Evolutionary conservation across 92 coral and sea anemone species (phyloP).

Genomic region (Zoanthus solanderi): DNA sequence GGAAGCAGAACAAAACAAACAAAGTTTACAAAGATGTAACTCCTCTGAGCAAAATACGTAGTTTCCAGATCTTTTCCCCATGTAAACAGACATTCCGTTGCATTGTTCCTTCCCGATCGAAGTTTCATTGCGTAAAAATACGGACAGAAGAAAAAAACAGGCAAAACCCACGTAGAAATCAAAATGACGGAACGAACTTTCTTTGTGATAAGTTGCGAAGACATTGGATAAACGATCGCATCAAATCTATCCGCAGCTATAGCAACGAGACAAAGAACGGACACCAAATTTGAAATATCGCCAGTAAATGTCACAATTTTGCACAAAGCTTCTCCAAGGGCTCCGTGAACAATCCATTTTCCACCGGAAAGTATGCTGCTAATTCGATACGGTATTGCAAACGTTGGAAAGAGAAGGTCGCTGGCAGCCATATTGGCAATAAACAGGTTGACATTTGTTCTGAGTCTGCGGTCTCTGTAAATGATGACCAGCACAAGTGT

Average conservation of each 20-base stretch:
- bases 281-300: constrained; percentile 33
- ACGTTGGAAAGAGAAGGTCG: constrained; percentile 28
- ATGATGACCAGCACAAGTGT: constrained; percentile 19
- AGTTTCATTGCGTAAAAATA: constrained; percentile 36
- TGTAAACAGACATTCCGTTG: constrained; percentile 13
- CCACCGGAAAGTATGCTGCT: neutral
- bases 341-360: constrained; percentile 27
- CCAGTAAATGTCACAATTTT: constrained; percentile 28
- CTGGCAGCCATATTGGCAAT: constrained; percentile 43
- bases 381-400: constrained; percentile 28
- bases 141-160: constrained; percentile 22
- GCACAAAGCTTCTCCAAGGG: constrained; percentile 22
- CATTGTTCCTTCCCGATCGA: neutral
- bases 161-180: constrained; percentile 15
- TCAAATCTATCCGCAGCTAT: constrained; percentile 42
- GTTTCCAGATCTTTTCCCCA: constrained; percentile 14
- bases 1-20: constrained; percentile 7
- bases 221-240: constrained; percentile 36
- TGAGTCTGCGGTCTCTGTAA: constrained; percentile 32
- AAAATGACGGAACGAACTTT: constrained; percentile 3
- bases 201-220: constrained; percentile 17
- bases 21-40: constrained; percentile 26
- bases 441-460: constrained; percentile 43
- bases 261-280: constrained; percentile 19
- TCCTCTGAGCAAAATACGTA: constrained; percentile 1